These are phyloP conservation scores for Kryptolebias marmoratus DNA, from an alignment of 2,113 vertebrate genomes.

Conservation along the genomic window DNA sequence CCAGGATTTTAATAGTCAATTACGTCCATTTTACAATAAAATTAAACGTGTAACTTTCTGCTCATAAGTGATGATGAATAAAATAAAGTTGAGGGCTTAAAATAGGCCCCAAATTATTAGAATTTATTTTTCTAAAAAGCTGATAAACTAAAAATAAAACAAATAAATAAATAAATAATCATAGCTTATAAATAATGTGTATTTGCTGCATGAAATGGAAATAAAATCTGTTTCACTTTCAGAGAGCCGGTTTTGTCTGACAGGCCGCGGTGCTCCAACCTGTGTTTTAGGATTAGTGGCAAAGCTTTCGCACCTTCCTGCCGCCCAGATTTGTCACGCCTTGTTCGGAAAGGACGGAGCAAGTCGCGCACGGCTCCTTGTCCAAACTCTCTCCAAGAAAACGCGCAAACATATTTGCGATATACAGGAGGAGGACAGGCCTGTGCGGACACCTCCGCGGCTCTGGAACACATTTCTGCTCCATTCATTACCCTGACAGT, in stretches of 20 bases:
- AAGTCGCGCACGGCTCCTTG: constrained; percentile 27
- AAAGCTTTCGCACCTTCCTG: constrained; percentile 7
- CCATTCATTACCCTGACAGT: constrained; percentile 71
- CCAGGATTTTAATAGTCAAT: background rate
- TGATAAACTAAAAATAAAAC: background rate
- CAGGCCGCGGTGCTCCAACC: constrained; percentile 1
- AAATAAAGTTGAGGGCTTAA: background rate
- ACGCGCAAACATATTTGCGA: constrained; percentile 50
- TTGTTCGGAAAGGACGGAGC: constrained; percentile 20
- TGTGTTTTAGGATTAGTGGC: constrained; percentile 13
- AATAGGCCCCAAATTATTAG: background rate
- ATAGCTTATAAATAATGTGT: background rate
- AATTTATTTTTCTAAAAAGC: background rate
- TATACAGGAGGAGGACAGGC: constrained; percentile 68
- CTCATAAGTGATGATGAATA: background rate
- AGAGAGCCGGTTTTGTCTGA: background rate
- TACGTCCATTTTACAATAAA: background rate
- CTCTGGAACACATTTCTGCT: constrained; percentile 74
- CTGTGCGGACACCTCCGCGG: constrained; percentile 72
- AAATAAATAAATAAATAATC: background rate
- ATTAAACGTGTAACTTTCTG: constrained; percentile 2
- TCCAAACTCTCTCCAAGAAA: constrained; percentile 42
- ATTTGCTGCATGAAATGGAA: background rate
- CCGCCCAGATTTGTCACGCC: constrained; percentile 32
- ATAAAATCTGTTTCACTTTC: background rate